These are phyloP conservation scores for Corvus moneduloides DNA, from an alignment of 2,113 vertebrate genomes.

Conservation along the genomic window DNA sequence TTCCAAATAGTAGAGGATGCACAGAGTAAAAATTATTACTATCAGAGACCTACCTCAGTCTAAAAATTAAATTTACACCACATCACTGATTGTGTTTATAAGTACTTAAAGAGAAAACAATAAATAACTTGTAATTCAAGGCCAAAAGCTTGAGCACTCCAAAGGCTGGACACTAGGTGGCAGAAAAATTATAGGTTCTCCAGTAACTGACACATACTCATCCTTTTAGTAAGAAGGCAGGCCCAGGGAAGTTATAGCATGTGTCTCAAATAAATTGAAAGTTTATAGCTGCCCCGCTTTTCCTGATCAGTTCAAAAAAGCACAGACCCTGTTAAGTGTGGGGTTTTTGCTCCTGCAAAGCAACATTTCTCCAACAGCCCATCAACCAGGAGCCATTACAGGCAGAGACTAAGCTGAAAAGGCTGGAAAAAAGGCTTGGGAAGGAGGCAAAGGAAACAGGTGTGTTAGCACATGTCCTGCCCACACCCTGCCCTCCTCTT, in stretches of 20 bases:
- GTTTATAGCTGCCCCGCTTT: not conserved
- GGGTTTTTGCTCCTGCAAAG: not conserved
- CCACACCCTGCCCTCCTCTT: not conserved
- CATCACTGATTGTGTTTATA: not conserved
- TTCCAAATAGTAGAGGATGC: not conserved
- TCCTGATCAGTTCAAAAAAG: not conserved
- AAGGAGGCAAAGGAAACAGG: not conserved
- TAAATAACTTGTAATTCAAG: not conserved
- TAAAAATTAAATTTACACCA: not conserved
- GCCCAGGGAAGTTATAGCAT: not conserved
- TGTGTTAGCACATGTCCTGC: not conserved
- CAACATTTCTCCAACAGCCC: not conserved
- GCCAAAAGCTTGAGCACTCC: not conserved
- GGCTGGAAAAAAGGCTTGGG: not conserved
- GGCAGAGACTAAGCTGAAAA: not conserved
- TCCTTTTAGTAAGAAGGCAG: not conserved
- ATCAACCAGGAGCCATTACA: not conserved
- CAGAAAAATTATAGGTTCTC: not conserved
- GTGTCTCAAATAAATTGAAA: not conserved
- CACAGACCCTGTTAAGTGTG: not conserved
- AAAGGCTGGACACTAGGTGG: slow-evolving; percentile 41
- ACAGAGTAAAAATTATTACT: not conserved
- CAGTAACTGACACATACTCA: not conserved
- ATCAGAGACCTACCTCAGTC: not conserved
- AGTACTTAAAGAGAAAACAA: not conserved